Conservation (phyloP, 1,140 invertebrate species). For the Papilio polyxenes region DNA sequence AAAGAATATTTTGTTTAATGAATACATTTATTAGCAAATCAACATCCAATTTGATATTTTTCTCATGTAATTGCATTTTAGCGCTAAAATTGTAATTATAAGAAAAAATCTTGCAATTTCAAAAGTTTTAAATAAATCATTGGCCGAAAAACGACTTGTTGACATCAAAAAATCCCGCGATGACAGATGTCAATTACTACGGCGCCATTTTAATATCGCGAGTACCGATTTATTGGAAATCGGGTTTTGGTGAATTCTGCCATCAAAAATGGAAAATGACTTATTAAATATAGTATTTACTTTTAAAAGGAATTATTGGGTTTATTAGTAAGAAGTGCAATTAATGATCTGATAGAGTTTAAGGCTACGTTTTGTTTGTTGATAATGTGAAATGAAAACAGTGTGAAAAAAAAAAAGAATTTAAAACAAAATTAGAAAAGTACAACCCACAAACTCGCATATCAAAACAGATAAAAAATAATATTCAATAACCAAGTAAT, state of each 20-base stretch:
- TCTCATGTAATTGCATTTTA: not conserved
- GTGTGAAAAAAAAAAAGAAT: too few relatives aligned
- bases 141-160: constrained; percentile 22
- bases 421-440: too few relatives aligned
- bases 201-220: constrained; percentile 19
- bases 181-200: constrained; percentile 16
- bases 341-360: not conserved
- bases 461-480: not conserved
- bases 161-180: constrained; percentile 2
- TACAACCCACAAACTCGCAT: not conserved
- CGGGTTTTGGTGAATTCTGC: not conserved
- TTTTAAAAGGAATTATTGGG: too few relatives aligned
- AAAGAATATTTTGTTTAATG: not conserved
- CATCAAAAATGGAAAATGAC: not conserved
- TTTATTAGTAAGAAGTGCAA: too few relatives aligned
- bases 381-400: too few relatives aligned
- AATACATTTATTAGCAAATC: too few relatives aligned
- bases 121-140: constrained; percentile 11
- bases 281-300: not conserved
- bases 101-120: constrained; percentile 8
- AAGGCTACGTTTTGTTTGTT: too few relatives aligned
- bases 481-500: not conserved
- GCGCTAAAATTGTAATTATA: constrained; percentile 1
- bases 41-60: not conserved
- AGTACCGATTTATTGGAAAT: constrained; percentile 7